Base-by-base conservation (phyloP, 2,797 vertebrate genomes). In the Chromis chromis region DNA sequence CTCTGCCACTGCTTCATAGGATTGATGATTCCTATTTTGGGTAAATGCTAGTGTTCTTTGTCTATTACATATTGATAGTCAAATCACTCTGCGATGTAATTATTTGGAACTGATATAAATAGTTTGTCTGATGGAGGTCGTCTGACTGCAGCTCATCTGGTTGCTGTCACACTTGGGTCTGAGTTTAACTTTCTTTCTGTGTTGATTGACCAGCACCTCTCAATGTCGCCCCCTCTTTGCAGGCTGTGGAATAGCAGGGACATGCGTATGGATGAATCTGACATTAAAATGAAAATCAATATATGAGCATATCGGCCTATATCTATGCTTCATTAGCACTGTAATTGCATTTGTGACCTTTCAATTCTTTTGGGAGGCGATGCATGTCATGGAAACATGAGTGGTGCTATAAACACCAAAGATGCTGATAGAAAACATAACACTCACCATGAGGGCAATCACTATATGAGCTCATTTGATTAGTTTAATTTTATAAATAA, bases 281-380 rank as follows among this genome's bases (percentile, higher is more conserved):
- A 40, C 60, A 58, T 56, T 42, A 28, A 39, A 52, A 17, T 49
- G 27, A 36, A 79, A 77, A 74, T 87, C 65, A 54, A 65, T 84
- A 65, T 52, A 19, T 61, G 28, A 49, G 49, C 54, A 54, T 66
- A 55, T 57, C 55, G 59, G 58, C 39, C 24, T 62, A 21, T 53
- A 22, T 60, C 67, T 67, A 2, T 55, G 69, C 59, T 67, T 80
- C 63, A 69, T 82, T 82, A 68, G 68, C 17, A 56, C 67, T 19
- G 39, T 52, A 75, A 73, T 78, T 58, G 55, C 42, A 59, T 79
- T 76, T 56, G 14, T 74, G 70, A 79, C 55, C 76, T 78, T 85
- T 78, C 54, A 63, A 76, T 49, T 83, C 56, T 76, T 39, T n/a
- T 19, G 57, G 74, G 65, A 66, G 49, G 40, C 16, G 22, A 5